Conservation (phyloP, 2,888 invertebrate species). For the Lycophotia porphyrea region DNA sequence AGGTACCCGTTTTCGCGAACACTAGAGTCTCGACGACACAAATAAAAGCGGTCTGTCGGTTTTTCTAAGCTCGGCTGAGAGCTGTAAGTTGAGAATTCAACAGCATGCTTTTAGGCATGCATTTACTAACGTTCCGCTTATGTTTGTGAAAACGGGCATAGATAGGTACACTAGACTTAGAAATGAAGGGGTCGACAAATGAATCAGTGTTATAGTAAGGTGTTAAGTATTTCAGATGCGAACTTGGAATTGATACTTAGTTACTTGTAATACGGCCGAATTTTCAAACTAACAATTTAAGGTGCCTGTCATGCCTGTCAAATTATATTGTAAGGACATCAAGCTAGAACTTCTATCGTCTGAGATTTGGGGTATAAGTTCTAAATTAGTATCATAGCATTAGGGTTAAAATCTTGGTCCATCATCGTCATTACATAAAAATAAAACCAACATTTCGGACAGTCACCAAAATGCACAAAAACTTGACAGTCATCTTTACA, state of each 20-base stretch:
- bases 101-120: not conserved
- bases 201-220: not conserved
- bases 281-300: conserved; percentile 12
- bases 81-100: not conserved
- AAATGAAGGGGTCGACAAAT: not conserved
- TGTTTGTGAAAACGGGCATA: not conserved
- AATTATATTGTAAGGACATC: not conserved
- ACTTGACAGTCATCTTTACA: not conserved
- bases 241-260: not conserved
- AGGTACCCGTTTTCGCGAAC: not conserved
- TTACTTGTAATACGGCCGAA: not conserved
- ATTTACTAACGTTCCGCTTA: not conserved
- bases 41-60: not conserved
- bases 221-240: not conserved
- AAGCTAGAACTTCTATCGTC: not conserved
- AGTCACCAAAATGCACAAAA: not conserved
- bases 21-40: not conserved
- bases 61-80: not conserved
- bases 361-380: not conserved
- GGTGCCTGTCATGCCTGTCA: not conserved
- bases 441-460: not conserved
- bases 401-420: not conserved
- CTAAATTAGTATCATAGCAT: not conserved
- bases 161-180: not conserved
- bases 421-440: not conserved